Conservation (phyloP, 2,888 invertebrate genomes). For the Tridacna crocea region DNA sequence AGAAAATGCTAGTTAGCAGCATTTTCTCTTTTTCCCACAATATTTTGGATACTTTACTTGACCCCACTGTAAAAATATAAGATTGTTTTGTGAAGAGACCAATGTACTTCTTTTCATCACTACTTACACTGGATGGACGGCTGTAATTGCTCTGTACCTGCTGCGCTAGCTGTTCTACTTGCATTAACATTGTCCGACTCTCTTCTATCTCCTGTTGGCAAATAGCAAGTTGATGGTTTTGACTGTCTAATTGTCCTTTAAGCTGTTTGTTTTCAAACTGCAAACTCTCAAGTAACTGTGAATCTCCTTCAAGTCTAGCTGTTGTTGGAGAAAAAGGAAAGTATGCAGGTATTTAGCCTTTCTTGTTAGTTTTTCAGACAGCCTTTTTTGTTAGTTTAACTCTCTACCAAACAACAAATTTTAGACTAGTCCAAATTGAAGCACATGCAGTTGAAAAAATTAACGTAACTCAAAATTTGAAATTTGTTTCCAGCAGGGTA, state of each 20-base stretch:
- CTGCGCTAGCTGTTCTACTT: conserved; percentile 73
- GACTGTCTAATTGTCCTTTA: conserved; percentile 63
- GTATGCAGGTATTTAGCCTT: background rate
- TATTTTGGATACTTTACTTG: background rate
- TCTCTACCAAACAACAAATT: too few species aligned
- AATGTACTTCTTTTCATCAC: background rate
- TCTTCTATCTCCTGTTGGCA: conserved; percentile 77
- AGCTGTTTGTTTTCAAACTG: conserved; percentile 71
- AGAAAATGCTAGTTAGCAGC: background rate
- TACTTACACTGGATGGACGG: conserved; percentile 61
- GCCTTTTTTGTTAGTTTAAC: too few species aligned
- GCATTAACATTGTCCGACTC: conserved; percentile 71
- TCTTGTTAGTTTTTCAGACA: too few species aligned
- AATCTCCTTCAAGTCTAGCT: conserved; percentile 70
- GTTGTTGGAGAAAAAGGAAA: conserved; percentile 19
- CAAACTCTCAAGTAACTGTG: conserved; percentile 62
- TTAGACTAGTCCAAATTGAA: too few species aligned
- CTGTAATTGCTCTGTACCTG: conserved; percentile 65
- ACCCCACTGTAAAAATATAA: too few species aligned
- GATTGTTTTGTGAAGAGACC: too few species aligned
- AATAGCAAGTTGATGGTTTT: conserved; percentile 68
- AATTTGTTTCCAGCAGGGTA: too few species aligned
- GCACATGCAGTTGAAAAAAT: too few species aligned
- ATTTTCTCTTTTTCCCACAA: background rate
- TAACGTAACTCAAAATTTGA: too few species aligned